A percentile compares a stretch with the other conserved stretches of the same genome.
Evolutionary conservation across 2,797 vertebrate species (phyloP).

Genomic region (Phalloptychus januarius): DNA sequence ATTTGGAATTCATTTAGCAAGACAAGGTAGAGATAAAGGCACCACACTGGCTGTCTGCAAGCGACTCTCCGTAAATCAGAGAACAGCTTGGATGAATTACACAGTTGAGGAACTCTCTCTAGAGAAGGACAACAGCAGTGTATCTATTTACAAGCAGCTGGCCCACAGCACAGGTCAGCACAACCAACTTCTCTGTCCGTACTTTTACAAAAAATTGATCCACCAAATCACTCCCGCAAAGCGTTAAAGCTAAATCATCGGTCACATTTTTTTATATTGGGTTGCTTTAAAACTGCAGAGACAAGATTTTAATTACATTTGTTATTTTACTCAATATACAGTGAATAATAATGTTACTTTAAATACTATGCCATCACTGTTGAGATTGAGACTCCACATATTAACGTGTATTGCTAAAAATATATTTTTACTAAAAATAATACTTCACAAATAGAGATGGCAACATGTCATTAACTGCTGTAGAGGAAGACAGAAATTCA

Average conservation of each 20-base stretch:
- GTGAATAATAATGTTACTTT: neutral
- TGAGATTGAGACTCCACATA: neutral
- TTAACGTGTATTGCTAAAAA: neutral
- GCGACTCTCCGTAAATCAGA: conserved; percentile 72
- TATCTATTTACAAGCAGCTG: conserved; percentile 72
- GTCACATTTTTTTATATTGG: conserved; percentile 24
- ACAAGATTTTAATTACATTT: conserved; percentile 7
- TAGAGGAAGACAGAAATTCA: neutral
- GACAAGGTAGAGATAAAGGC: conserved; percentile 75
- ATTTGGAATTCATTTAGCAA: conserved; percentile 80
- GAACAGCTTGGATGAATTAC: conserved; percentile 65
- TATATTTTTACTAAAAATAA: neutral
- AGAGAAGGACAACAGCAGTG: conserved; percentile 70
- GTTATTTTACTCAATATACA: neutral
- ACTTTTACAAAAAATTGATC: conserved; percentile 59
- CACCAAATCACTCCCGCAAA: conserved; percentile 14
- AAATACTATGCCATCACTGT: neutral
- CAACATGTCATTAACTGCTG: neutral
- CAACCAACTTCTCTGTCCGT: conserved; percentile 50
- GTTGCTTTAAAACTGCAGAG: conserved; percentile 6
- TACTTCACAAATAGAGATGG: neutral
- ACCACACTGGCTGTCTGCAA: conserved; percentile 58
- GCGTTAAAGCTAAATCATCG: conserved; percentile 16
- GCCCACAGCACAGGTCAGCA: conserved; percentile 63
- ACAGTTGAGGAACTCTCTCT: conserved; percentile 58